phyloP scores from a whole-genome alignment of 1,140 invertebrate species.

The Pissodes strobi region DNA sequence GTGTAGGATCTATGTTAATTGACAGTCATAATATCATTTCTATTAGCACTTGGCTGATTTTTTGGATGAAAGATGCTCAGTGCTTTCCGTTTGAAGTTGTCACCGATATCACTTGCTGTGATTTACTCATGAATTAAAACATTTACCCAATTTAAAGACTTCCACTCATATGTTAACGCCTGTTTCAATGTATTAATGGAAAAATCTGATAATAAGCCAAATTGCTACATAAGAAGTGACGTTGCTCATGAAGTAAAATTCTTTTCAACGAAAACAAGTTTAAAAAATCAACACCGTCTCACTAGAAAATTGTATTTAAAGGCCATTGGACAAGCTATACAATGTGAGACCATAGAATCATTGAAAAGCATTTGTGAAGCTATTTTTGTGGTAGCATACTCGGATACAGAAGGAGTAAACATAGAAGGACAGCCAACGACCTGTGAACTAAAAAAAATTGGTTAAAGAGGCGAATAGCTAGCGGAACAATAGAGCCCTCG shows the following conservation, averaged over 20 bases:
- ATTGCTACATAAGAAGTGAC: conserved; percentile 15
- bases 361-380: conserved; percentile 16
- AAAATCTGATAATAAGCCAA: conserved; percentile 8
- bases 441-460: conserved; percentile 16
- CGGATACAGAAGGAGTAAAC: conserved; percentile 12
- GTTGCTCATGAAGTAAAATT: conserved; percentile 15
- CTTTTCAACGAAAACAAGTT: conserved; percentile 14
- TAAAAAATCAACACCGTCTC: conserved; percentile 14
- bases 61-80: no score
- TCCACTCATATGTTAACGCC: conserved; percentile 5
- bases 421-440: conserved; percentile 11
- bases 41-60: no score
- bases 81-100: no score
- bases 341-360: conserved; percentile 10
- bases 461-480: conserved; percentile 20
- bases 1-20: no score
- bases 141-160: no score
- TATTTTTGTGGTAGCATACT: conserved; percentile 21
- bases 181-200: conserved; percentile 11
- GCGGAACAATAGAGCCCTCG: conserved; percentile 3
- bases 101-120: no score
- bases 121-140: no score
- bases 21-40: no score
- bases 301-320: conserved; percentile 17
- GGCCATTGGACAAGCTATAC: conserved; percentile 11